Conservation (phyloP, 2,888 invertebrate genomes). For the Coremacera marginata region DNA sequence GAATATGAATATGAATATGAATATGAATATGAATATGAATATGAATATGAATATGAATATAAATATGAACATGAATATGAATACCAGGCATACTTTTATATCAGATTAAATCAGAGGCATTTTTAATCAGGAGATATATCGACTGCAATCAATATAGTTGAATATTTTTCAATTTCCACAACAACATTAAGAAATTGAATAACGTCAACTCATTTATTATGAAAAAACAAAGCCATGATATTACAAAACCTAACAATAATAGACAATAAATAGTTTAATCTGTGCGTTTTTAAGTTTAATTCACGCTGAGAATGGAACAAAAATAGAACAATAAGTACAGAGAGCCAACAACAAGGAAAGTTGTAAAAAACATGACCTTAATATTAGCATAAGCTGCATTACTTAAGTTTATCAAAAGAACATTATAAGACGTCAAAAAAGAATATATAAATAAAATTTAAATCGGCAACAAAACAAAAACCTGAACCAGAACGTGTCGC, state of each 20-base stretch:
- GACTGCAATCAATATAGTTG: background rate
- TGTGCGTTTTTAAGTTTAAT: background rate
- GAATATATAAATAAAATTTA: constrained; percentile 21
- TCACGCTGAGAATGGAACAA: background rate
- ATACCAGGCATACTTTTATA: too few relatives aligned
- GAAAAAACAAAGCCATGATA: background rate
- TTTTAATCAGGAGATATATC: too few relatives aligned
- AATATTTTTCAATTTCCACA: background rate
- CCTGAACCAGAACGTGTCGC: constrained; percentile 31
- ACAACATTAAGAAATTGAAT: constrained; percentile 9
- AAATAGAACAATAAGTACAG: background rate
- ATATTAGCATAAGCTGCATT: constrained; percentile 32
- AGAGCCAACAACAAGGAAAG: background rate
- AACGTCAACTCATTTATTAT: background rate
- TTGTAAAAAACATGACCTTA: constrained; percentile 16
- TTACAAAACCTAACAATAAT: constrained; percentile 3
- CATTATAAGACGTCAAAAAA: constrained; percentile 21
- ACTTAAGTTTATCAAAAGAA: constrained; percentile 29
- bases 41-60: too few relatives aligned
- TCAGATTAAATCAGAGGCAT: too few relatives aligned
- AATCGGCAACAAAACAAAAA: constrained; percentile 29
- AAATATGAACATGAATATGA: too few relatives aligned
- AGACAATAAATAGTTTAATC: background rate
- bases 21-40: too few relatives aligned
- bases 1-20: too few relatives aligned